Evolutionary conservation across 2,113 vertebrate species (phyloP).

Genomic region (Rhinichthys klamathensis): DNA sequence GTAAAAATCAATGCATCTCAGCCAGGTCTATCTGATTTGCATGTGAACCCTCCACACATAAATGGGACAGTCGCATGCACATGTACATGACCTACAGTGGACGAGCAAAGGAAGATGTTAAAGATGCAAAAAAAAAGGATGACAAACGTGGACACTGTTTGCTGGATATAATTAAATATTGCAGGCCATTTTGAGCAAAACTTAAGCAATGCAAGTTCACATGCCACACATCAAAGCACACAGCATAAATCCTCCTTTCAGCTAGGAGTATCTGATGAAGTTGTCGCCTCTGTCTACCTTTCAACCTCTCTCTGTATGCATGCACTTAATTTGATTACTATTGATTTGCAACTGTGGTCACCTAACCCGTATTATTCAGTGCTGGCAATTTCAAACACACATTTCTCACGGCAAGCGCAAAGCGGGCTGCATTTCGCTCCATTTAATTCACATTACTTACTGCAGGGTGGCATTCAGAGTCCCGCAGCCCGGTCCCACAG

Average conservation of each 20-base stretch:
- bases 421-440: slow-evolving; percentile 36
- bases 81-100: not conserved
- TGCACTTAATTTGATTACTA: slow-evolving; percentile 44
- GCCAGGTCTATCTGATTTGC: not conserved
- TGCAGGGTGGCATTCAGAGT: slow-evolving; percentile 46
- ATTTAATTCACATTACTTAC: slow-evolving; percentile 54
- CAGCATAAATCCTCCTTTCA: not conserved
- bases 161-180: not conserved
- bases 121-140: not conserved
- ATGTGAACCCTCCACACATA: not conserved
- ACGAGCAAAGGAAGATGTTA: not conserved
- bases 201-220: not conserved
- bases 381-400: slow-evolving; percentile 32
- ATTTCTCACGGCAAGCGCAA: slow-evolving; percentile 40
- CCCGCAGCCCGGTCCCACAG: slow-evolving; percentile 23
- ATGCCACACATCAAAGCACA: not conserved
- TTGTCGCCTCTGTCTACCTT: not conserved
- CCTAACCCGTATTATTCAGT: not conserved
- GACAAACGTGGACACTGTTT: not conserved
- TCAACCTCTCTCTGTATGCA: not conserved
- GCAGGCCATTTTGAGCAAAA: not conserved
- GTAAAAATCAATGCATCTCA: not conserved
- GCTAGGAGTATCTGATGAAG: slow-evolving; percentile 2
- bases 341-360: slow-evolving; percentile 28
- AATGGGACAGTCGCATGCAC: not conserved